Evolutionary conservation across 2,113 vertebrate species (phyloP).

Genomic region (Odocoileus hemionus): DNA sequence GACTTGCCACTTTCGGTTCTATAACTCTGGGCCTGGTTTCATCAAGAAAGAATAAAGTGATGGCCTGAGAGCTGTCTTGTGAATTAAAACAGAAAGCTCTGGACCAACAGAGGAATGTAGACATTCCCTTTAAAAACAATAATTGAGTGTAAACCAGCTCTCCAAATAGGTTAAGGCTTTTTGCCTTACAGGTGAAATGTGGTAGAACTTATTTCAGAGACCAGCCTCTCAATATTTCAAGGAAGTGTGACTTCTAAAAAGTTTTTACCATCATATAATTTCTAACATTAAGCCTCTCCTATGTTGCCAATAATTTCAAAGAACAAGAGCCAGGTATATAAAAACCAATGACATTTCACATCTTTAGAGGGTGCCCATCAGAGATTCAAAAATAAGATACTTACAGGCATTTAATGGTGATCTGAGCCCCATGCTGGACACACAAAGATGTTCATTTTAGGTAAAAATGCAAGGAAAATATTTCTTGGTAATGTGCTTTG

Average conservation of each 20-base stretch:
- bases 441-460: neutral
- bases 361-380: neutral
- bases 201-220: neutral
- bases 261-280: neutral
- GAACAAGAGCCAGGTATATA: neutral
- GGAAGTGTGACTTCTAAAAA: neutral
- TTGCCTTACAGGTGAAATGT: neutral
- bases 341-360: neutral
- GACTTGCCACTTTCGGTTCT: neutral
- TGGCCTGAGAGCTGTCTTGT: neutral
- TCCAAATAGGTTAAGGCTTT: neutral
- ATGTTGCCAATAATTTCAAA: neutral
- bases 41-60: neutral
- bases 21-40: too few relatives aligned
- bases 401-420: neutral
- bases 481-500: neutral
- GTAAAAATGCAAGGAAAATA: neutral
- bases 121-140: neutral
- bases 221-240: neutral
- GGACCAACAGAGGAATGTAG: neutral
- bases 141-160: neutral
- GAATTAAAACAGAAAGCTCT: neutral
- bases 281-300: neutral
- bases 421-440: neutral
- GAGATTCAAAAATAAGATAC: neutral